Conservation (phyloP, 2,113 vertebrate species). For the Prietella phreatophila region DNA sequence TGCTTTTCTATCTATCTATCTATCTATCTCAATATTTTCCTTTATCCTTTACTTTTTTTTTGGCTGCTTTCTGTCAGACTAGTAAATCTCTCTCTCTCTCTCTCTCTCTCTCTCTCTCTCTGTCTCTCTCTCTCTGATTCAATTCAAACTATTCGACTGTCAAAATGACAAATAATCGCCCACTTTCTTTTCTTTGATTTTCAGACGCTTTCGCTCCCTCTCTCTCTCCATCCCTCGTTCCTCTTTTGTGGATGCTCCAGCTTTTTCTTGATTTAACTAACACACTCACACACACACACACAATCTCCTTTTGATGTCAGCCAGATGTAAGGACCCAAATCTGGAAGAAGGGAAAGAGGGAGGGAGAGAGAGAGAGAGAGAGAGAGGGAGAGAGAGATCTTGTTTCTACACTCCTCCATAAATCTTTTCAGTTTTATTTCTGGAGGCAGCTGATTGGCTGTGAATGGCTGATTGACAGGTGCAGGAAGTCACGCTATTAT, state of each 20-base stretch:
- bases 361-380: neutral
- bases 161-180: conserved; percentile 42
- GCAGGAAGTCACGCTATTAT: neutral
- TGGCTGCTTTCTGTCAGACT: neutral
- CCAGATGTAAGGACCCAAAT: conserved; percentile 22
- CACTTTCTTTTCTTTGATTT: conserved; percentile 29
- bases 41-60: neutral
- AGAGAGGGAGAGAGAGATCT: conserved; percentile 3
- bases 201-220: neutral
- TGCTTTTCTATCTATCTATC: neutral
- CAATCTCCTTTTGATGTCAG: conserved; percentile 25
- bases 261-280: neutral
- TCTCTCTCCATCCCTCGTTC: neutral
- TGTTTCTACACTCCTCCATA: neutral
- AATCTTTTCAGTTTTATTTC: conserved; percentile 21
- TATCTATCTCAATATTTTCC: neutral
- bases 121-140: neutral
- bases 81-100: neutral
- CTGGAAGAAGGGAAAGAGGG: neutral
- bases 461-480: conserved; percentile 28
- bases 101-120: neutral
- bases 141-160: conserved; percentile 16
- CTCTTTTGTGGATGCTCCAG: neutral
- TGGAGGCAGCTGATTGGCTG: conserved; percentile 17
- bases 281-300: conserved; percentile 11